Conservation (phyloP, 2,888 invertebrate species). For the Phengaris alcon region DNA sequence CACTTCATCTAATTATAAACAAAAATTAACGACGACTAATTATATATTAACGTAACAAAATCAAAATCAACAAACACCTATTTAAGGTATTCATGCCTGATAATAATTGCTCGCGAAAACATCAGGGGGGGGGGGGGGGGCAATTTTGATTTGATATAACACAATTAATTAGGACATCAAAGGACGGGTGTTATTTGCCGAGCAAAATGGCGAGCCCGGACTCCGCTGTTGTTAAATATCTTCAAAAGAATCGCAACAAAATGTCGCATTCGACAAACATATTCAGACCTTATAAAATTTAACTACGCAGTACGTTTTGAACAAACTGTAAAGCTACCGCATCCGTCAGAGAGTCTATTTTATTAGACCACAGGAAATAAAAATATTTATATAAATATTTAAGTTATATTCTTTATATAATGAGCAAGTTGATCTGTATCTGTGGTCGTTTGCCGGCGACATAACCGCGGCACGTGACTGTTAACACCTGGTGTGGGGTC, state of each 20-base stretch:
- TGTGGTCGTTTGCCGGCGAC: background rate
- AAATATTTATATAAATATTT: background rate
- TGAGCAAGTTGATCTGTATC: background rate
- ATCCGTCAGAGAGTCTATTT: background rate
- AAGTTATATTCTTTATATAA: background rate
- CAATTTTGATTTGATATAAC: background rate
- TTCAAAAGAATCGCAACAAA: background rate
- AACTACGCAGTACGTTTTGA: background rate
- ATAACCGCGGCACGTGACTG: background rate
- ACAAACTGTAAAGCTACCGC: background rate
- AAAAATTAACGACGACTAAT: background rate
- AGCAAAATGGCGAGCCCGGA: background rate
- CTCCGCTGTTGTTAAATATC: background rate
- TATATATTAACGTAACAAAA: background rate
- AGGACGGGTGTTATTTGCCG: constrained; percentile 1
- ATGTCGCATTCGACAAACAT: background rate
- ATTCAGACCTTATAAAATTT: too few relatives aligned
- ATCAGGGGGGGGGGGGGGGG: background rate
- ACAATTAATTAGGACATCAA: constrained; percentile 14
- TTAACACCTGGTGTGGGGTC: background rate
- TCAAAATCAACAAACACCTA: constrained; percentile 9
- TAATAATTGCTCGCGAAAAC: background rate
- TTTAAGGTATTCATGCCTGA: background rate
- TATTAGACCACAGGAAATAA: background rate
- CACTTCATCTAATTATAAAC: background rate